Evolutionary conservation across 2,888 invertebrate species (phyloP), one percentile per base, ranked within the genome.

Genomic region (Microctonus hyperodae): DNA sequence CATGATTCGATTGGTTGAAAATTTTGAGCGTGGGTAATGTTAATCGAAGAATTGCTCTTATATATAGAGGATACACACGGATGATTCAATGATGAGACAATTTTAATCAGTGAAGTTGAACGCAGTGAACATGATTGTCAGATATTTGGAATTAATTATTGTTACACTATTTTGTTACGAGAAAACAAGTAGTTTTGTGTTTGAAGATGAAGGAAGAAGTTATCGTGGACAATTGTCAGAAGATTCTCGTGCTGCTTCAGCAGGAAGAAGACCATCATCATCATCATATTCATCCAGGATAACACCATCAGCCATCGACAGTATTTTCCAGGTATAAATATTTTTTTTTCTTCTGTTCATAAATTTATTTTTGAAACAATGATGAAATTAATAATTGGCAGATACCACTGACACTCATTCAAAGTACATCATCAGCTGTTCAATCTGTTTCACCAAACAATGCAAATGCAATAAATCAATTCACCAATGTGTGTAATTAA

Each of bases 381-480:
- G n/a, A n/a, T n/a, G n/a, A n/a, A n/a, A n/a, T n/a, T n/a, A n/a
- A n/a, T n/a, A n/a, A n/a, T n/a, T n/a, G n/a, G 23, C 70, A 83
- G 83, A 82, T 83, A 65, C 81, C 83, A 37, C 80, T 82, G 44
- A 74, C 78, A 11, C 78, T 78, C 20, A 79, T 82, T 57, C 76
- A 73, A 56, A 78, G 79, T 66, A 81, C 79, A 1, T 74, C 79
- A 2, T 74, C 74, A 0, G 79, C 78, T 0, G 81, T 76, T n/a
- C 79, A 81, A 50, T 56, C 68, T 0, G 73, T 78, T 59, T 78
- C 74, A 13, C 81, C 81, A 13, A 71, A 76, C 48, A 80, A 79
- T 58, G 73, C 73, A 7, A 70, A 75, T 20, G 67, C 71, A 2
- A 80, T 81, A n/a, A 75, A 77, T 57, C 77, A 70, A 60, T 71